Percentiles rank a stretch among this genome's conserved stretches.
Conservation (phyloP, 2,113 vertebrate genomes). For the Chlamydotis undulata region DNA sequence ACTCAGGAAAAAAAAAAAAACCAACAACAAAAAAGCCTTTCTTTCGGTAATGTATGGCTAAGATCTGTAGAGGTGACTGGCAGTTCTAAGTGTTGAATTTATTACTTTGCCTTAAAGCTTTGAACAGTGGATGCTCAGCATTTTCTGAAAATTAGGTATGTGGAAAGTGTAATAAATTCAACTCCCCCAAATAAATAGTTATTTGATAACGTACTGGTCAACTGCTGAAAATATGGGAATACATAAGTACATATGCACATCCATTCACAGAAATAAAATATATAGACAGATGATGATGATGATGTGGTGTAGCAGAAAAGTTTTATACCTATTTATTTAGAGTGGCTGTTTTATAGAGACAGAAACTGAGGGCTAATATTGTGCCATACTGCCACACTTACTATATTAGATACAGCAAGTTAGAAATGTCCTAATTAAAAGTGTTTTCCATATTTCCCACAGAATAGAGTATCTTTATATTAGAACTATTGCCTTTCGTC, state of each 20-base stretch:
- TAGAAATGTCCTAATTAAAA: neutral
- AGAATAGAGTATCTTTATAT: neutral
- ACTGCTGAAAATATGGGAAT: neutral
- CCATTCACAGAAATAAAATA: neutral
- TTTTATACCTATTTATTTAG: neutral
- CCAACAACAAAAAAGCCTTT: neutral
- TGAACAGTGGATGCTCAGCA: neutral
- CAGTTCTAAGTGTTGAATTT: neutral
- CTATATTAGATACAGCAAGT: neutral
- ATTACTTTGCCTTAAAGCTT: neutral
- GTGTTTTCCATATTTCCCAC: neutral
- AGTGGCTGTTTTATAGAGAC: neutral
- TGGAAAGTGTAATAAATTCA: neutral
- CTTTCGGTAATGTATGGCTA: neutral
- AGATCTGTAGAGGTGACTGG: neutral
- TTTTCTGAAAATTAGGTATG: neutral
- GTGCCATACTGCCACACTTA: neutral
- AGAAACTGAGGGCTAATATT: neutral
- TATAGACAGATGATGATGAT: neutral
- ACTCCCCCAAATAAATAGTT: neutral
- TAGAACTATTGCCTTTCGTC: neutral
- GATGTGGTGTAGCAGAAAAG: neutral
- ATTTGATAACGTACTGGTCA: neutral
- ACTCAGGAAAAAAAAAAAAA: neutral
- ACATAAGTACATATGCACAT: neutral